Base-by-base conservation (phyloP, 1,140 invertebrate genomes). In the Xylocopa sonorina region DNA sequence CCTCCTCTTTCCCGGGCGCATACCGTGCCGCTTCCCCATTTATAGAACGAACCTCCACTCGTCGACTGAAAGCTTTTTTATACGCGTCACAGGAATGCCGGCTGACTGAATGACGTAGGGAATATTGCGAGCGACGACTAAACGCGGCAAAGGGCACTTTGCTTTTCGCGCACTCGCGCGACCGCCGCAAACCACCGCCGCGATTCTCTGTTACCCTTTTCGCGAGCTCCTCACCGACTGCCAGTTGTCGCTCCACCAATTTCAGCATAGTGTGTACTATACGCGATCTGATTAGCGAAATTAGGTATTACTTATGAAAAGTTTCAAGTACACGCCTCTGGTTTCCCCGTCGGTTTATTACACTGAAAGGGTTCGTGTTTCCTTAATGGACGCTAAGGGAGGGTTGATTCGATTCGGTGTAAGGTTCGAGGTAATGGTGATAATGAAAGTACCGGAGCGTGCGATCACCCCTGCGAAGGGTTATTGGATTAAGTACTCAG, bases 21-120 rank as follows among this genome's bases (percentile, higher is more conserved):
- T 69, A 58, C 53, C 53, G 14, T 29, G 3, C 74, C 7, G 32
- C 24, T 60, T 41, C 53, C 66, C 66, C 75, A 29, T 78, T 78
- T 71, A 69, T 71, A 60, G 43, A 71, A 71, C 74, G 51, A 34
- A 43, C 21, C 74, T n/a, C 29, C 53, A 18, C 24, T 16, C 24
- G 21, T 12, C 48, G 2, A 41, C 27, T 32, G 73, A 62, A 73
- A 62, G 58, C 58, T 62, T 41, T 62, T 62, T 62, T 62, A 62
- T 41, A 62, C n/a, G n/a, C 32, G 21, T 60, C 32, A 21, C 58
- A 41, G 58, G 34, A 62, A 73, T 73, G 43, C 41, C 41, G 27
- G 55, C 4, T 29, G 24, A 27, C 7, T 41, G 72, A 66, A 78
- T 41, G 53, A 55, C 63, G 63, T 14, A 34, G 46, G 66, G 21